Evolutionary conservation across 92 coral and sea anemone species (phyloP), one percentile per base, ranked within the genome.

Genomic region (Palythoa heliodiscus): DNA sequence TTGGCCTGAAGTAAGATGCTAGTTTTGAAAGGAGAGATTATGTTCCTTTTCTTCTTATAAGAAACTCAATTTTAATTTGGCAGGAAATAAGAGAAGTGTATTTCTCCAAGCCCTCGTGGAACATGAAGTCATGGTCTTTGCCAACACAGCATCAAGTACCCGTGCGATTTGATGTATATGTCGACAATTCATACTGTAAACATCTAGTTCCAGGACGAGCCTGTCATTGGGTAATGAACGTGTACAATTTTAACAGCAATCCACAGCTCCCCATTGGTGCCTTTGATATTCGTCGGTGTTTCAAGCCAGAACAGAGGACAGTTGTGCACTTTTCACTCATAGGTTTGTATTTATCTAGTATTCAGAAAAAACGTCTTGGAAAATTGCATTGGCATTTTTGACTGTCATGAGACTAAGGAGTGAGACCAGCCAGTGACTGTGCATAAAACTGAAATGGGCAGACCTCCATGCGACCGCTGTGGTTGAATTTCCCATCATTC

Each of bases 101-200:
- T 73, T 93, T 89, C 70, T 88, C 97, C 17, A 89, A 85, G 74
- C 95, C 93, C 47, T 74, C 73, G 23, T 93, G 95, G 97, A 87
- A 73, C 67, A 52, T 89, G 78, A 66, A 23, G 22, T 82, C 93
- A 11, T 94, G 93, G 24, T 70, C 85, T 43, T 82, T 75, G n/a
- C 48, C 50, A 19, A 25, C 85, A 60, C 92, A 89, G 75, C 76
- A 82, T 47, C 95, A 92, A 68, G 97, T 92, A 24, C 92, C 95
- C 48, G 52, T 93, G 11, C 77, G 88, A 14, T 39, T 83, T n/a
- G 77, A 84, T 7, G 40, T 38, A 13, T 78, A 43, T 71, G 5
- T 25, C 7, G 10, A 70, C 16, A 20, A 23, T 19, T 66, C 73
- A 0, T 60, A 37, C 38, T 29, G n/a, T 29, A 29, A 29, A 29